Conservation (phyloP, 2,797 vertebrate species). For the Micrastur ruficollis region DNA sequence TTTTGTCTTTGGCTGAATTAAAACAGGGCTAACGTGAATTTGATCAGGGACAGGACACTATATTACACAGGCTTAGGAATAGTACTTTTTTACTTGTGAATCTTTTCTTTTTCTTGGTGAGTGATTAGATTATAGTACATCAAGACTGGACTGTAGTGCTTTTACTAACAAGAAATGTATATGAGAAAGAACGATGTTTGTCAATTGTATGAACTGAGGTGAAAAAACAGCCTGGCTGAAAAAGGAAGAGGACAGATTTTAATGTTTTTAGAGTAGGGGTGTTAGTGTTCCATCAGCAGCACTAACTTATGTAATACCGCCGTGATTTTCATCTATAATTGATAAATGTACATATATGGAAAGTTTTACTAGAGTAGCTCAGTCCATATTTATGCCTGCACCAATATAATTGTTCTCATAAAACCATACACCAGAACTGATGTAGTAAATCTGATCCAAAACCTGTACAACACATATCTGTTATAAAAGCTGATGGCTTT, state of each 20-base stretch:
- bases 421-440: background rate
- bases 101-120: background rate
- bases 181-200: background rate
- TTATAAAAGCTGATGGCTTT: background rate
- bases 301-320: background rate
- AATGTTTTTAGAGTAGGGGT: background rate
- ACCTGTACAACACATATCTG: rapidly evolving
- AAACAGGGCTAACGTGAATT: background rate
- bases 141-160: background rate
- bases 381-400: background rate
- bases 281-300: background rate
- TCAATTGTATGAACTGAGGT: background rate
- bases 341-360: background rate
- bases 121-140: background rate
- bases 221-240: background rate
- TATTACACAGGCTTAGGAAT: background rate
- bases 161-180: background rate
- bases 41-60: background rate
- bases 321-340: background rate
- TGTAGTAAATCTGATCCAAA: background rate
- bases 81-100: background rate
- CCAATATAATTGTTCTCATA: background rate
- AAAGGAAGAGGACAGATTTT: background rate
- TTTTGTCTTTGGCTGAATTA: background rate
- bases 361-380: background rate